phyloP scores from a whole-genome alignment of 2,113 vertebrate genomes.

The Dromiciops gliroides region DNA sequence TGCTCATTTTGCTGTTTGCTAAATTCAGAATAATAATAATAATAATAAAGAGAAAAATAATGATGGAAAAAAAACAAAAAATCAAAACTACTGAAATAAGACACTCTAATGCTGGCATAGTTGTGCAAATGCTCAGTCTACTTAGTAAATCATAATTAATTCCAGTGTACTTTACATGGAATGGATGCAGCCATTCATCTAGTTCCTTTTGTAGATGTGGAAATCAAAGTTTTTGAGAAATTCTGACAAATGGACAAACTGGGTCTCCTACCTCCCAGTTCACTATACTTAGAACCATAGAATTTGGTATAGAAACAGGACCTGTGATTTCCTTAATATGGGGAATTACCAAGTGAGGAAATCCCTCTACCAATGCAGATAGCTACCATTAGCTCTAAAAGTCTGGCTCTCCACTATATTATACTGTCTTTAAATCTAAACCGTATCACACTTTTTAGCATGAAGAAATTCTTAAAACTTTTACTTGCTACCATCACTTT shows the following conservation, averaged over 20 bases:
- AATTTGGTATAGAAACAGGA: not conserved
- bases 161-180: not conserved
- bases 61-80: not conserved
- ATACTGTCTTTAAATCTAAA: conserved; percentile 5
- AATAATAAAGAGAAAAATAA: too few species aligned
- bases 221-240: not conserved
- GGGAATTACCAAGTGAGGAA: not conserved
- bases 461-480: conserved; percentile 60
- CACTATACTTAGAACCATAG: not conserved
- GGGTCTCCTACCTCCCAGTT: not conserved
- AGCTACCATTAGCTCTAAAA: too few species aligned
- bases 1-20: not conserved
- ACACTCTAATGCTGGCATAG: not conserved
- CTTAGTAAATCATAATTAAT: not conserved
- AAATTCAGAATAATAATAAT: not conserved
- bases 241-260: not conserved
- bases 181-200: not conserved
- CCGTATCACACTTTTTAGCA: conserved; percentile 60
- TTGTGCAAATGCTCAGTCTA: not conserved
- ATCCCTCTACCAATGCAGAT: too few species aligned
- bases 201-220: not conserved
- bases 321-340: not conserved
- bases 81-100: not conserved
- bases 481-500: conserved; percentile 71
- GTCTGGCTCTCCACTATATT: not conserved